phyloP scores from a whole-genome alignment of 1,140 invertebrate genomes.

The Patella vulgata region DNA sequence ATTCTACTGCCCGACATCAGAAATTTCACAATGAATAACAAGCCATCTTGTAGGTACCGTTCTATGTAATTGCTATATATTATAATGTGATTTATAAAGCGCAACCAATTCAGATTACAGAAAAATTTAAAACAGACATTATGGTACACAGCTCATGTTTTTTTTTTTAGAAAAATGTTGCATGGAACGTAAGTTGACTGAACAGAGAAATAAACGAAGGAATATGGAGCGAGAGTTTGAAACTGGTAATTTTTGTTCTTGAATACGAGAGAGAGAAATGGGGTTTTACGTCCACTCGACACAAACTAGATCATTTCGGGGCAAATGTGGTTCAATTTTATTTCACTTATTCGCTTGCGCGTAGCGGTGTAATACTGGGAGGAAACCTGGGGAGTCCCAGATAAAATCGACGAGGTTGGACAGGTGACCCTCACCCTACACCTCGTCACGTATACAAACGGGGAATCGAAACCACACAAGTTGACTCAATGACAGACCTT shows the following conservation, averaged over 20 bases:
- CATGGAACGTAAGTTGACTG: conserved; percentile 41
- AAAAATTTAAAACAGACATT: too few species aligned
- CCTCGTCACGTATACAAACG: neutral
- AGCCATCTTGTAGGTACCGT: too few species aligned
- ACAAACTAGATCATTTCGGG: too few species aligned
- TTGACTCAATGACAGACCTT: neutral
- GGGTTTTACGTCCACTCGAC: too few species aligned
- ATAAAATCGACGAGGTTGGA: neutral
- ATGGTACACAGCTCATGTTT: neutral
- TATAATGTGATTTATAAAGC: too few species aligned
- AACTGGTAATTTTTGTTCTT: conserved; percentile 22
- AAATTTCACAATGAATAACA: too few species aligned
- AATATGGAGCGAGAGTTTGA: conserved; percentile 34
- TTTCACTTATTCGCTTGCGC: too few species aligned
- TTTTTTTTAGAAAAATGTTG: conserved; percentile 39
- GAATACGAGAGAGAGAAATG: too few species aligned
- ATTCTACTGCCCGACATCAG: too few species aligned
- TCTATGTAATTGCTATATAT: too few species aligned
- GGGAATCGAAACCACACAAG: neutral
- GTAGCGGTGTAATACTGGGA: neutral
- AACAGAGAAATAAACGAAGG: conserved; percentile 33
- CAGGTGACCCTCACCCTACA: neutral
- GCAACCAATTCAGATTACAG: too few species aligned
- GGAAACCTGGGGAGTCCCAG: neutral
- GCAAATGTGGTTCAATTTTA: too few species aligned